Evolutionary conservation across 2,888 invertebrate genomes (phyloP).

Genomic region (Anodontia alba): DNA sequence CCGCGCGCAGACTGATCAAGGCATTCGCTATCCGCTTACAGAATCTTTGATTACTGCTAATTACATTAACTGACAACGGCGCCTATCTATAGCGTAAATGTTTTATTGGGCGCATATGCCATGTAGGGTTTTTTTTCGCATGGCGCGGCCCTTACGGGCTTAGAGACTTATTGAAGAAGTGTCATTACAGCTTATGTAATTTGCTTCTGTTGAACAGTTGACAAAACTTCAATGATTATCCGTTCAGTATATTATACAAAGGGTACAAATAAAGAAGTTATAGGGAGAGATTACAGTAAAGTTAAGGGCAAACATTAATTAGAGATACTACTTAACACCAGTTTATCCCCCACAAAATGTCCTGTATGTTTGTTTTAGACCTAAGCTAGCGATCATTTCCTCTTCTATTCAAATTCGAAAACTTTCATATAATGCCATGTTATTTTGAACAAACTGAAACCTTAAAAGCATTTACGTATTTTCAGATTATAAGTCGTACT

Average conservation of each 20-base stretch:
- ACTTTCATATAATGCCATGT: neutral
- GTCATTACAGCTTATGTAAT: constrained; percentile 8
- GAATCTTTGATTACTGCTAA: too few relatives aligned
- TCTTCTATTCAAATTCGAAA: neutral
- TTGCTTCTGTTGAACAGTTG: neutral
- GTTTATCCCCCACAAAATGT: neutral
- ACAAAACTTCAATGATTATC: constrained; percentile 7
- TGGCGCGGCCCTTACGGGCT: neutral
- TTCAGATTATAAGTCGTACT: too few relatives aligned
- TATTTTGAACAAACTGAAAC: too few relatives aligned
- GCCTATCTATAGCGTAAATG: too few relatives aligned
- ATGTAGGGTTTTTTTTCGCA: too few relatives aligned
- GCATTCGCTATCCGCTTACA: too few relatives aligned
- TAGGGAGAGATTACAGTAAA: neutral
- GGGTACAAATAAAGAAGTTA: neutral
- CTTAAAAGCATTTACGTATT: too few relatives aligned
- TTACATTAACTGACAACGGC: too few relatives aligned
- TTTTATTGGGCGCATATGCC: too few relatives aligned
- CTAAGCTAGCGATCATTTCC: constrained; percentile 5
- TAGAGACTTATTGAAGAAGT: constrained; percentile 22
- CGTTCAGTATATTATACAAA: neutral
- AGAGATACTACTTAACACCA: neutral
- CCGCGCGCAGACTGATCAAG: too few relatives aligned
- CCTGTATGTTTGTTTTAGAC: neutral
- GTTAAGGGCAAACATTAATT: constrained; percentile 18